Conservation (phyloP, 1,140 invertebrate species). For the Babylonia areolata region DNA sequence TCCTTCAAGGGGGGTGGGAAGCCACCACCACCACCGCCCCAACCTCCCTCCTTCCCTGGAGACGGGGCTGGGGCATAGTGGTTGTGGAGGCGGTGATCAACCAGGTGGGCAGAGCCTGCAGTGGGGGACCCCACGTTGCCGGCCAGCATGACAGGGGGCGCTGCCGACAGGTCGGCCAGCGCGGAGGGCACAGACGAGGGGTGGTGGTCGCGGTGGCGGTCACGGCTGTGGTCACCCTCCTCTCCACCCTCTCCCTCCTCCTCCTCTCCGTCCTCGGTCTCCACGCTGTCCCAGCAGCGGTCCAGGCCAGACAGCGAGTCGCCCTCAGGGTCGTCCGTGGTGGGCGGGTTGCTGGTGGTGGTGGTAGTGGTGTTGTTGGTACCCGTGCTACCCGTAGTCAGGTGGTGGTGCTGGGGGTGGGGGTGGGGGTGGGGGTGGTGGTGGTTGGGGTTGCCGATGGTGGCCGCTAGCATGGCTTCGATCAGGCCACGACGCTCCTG, state of each 20-base stretch:
- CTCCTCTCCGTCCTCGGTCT: slow-evolving; percentile 9
- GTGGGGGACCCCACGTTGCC: background rate
- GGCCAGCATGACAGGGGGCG: too few relatives aligned
- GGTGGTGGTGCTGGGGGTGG: background rate
- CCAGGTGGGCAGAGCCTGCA: background rate
- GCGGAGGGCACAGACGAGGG: too few relatives aligned
- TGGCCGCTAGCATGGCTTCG: slow-evolving; percentile 54
- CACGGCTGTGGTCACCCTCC: background rate
- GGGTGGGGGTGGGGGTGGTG: background rate
- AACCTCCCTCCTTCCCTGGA: too few relatives aligned
- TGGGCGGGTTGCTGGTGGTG: background rate
- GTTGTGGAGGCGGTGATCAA: too few relatives aligned
- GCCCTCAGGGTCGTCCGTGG: slow-evolving; percentile 8
- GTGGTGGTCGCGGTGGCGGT: background rate
- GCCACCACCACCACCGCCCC: too few relatives aligned
- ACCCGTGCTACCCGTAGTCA: slow-evolving; percentile 1
- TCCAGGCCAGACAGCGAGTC: slow-evolving; percentile 51
- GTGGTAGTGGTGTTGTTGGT: background rate
- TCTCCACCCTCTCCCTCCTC: background rate
- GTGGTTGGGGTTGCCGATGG: slow-evolving; percentile 46
- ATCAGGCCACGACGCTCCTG: slow-evolving; percentile 55
- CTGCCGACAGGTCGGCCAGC: too few relatives aligned
- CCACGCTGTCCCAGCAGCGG: background rate
- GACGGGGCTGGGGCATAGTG: background rate
- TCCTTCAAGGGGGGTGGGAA: too few relatives aligned